phyloP scores from a whole-genome alignment of 2,797 vertebrate species.

The Anisognathus igniventris region DNA sequence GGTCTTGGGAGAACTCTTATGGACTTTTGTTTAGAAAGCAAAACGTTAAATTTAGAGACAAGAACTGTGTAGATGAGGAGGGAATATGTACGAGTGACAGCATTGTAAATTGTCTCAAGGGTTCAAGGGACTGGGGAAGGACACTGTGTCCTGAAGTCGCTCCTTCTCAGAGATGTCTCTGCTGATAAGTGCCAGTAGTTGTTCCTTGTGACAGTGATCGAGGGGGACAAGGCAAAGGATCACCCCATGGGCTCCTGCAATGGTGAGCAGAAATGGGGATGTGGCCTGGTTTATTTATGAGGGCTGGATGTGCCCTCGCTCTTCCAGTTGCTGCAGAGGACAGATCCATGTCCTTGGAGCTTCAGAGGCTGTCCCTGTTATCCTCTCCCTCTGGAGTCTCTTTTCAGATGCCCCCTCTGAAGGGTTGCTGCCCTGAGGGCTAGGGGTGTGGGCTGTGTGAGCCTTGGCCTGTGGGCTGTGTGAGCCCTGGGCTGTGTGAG shows the following conservation, averaged over 20 bases:
- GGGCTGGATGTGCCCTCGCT: not conserved
- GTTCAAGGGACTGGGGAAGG: conserved; percentile 55
- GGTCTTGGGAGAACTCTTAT: not conserved
- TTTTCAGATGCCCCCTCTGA: not conserved
- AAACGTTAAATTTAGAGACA: not conserved
- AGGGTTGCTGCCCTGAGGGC: not conserved
- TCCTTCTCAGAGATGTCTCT: conserved; percentile 27
- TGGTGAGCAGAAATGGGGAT: not conserved
- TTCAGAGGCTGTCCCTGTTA: not conserved
- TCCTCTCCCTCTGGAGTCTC: not conserved
- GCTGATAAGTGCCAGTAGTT: conserved; percentile 33
- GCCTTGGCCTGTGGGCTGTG: not conserved
- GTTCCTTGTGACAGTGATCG: conserved; percentile 36
- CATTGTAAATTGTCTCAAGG: conserved; percentile 3
- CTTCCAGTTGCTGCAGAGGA: not conserved
- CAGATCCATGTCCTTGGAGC: not conserved
- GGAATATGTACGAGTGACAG: not conserved
- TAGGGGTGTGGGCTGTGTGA: fast-evolving
- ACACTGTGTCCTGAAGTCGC: conserved; percentile 51
- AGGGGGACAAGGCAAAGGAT: conserved; percentile 35
- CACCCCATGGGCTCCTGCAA: not conserved
- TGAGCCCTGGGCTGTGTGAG: not conserved
- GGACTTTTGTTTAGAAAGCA: conserved; percentile 28
- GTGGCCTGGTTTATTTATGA: conserved; percentile 15
- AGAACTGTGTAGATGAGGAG: not conserved